Evolutionary conservation across 2,113 vertebrate species (phyloP), one percentile per base, ranked within the genome.

Genomic region (Catharus bicknelli): DNA sequence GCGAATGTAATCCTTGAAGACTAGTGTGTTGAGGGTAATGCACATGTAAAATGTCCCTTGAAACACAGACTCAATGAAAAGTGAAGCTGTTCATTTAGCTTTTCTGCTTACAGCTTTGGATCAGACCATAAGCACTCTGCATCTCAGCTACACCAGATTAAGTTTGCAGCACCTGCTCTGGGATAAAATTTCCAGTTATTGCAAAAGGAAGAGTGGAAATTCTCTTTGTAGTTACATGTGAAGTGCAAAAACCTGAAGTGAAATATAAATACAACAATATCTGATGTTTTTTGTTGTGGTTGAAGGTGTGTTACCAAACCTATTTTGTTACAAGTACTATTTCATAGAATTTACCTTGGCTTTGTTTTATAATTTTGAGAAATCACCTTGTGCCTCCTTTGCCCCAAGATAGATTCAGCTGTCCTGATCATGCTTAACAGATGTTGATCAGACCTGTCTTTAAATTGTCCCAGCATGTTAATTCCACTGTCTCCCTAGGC

Each of bases 371-470:
- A 72, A 47, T 76, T 82, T 64, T 55, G 64, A 54, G 67, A 86
- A 82, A 63, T 72, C 43, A 80, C n/a, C 36, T 86, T 62, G 15
- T 90, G 13, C 43, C 38, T 82, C 69, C 66, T 78, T 63, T 78
- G 80, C 83, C 69, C 12, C 43, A 51, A 59, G 86, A 63, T 13
- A 83, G 9, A 22, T 86, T 74, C 34, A 81, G 15, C 27, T 70
- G 23, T 81, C 43, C n/a, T 72, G 78, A 87, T 84, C 45, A 20
- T 43, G 62, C 50, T 53, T 40, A 32, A 40, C 61, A 87, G 59
- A 72, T 25, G 57, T 45, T 95, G 61, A 81, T 92, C 64, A 83
- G 80, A 73, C 73, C n/a, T 92, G 89, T 78, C 40, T 38, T 88
- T 90, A 86, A 63, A 63, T n/a, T 86, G 78, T 90, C 43, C 48